Base-by-base conservation (phyloP, 2,113 vertebrate species). In the Eptatretus burgeri region DNA sequence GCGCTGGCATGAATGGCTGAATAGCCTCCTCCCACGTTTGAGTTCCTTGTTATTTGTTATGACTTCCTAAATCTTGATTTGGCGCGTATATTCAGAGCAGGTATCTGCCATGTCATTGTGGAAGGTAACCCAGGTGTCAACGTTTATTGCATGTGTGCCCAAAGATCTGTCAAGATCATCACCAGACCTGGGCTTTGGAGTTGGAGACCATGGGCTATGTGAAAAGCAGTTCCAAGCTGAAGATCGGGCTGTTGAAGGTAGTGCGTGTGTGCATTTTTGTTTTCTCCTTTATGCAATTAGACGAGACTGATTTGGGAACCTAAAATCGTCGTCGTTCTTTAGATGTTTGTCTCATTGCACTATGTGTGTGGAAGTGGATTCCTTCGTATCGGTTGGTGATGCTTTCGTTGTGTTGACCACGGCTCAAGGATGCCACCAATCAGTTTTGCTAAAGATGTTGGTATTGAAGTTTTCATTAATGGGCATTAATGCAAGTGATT, bases 131-230 rank as follows among this genome's bases (percentile, higher is more conserved):
- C 27, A 41, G 27, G 27, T 41, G 27, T 41, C 27, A 41, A 41
- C 3, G 27, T 41, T 41, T 41, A 3, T 41, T 41, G 27, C 27
- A 41, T 7, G 27, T 41, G 27, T 41, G 27, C 27, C 68, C 67
- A 69, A 66, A 98, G 91, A 81, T 88, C 68, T 98, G 91, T 71
- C 85, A 86, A 77, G 91, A 95, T 62, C 77, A 85, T 73, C 91
- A 98, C 77, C 85, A 77, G 66, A 86, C 82, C 19, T 98, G 87
- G 89, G 87, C 91, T 1, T 95, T 87, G 91, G 91, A 98, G 72
- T 81, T 98, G 78, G 89, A 98, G 68, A 87, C 88, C 73, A 93
- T 89, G 70, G 87, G 91, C 63, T 98, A 98, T 72, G 75, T 79
- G 67, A 83, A 91, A 70, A 85, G 89, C 82, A 82, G 81, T 51